phyloP scores from a whole-genome alignment of 2,888 invertebrate genomes.

The Spodoptera littoralis region DNA sequence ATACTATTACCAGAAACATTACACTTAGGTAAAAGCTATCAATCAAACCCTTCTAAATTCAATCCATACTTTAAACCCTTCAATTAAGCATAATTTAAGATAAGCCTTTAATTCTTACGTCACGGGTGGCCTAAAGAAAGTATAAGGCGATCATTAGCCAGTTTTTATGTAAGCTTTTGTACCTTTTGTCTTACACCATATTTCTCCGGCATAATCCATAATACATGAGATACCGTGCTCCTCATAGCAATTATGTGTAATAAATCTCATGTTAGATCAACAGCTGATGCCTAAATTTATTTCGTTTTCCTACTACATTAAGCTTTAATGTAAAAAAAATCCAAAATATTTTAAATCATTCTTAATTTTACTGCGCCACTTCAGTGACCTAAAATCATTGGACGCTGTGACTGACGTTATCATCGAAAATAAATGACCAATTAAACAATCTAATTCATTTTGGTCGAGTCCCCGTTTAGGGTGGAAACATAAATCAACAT shows the following conservation, averaged over 20 bases:
- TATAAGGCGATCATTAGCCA: conserved; percentile 84
- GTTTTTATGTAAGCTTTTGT: conserved; percentile 76
- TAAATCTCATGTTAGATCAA: conserved; percentile 85
- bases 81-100: conserved; percentile 88
- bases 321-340: conserved; percentile 33
- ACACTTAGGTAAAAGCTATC: conserved; percentile 76
- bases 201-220: conserved; percentile 83
- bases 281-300: conserved; percentile 76
- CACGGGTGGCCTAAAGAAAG: conserved; percentile 85
- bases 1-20: conserved; percentile 70
- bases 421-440: conserved; percentile 87
- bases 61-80: conserved; percentile 84
- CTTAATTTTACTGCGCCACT: conserved; percentile 71
- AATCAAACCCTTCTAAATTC: conserved; percentile 84
- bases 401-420: conserved; percentile 73
- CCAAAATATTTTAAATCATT: conserved; percentile 64
- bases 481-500: conserved; percentile 88
- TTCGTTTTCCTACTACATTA: conserved; percentile 43
- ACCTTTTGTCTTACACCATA: conserved; percentile 84
- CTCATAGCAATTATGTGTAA: conserved; percentile 86
- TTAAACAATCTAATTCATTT: conserved; percentile 88
- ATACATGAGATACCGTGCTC: conserved; percentile 81
- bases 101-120: conserved; percentile 86
- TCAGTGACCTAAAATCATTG: conserved; percentile 76
- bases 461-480: conserved; percentile 73